A percentile compares a stretch with the other conserved stretches of the same genome.
These are phyloP conservation scores for Masticophis lateralis DNA, from an alignment of 2,797 vertebrate species.

Conservation along the genomic window DNA sequence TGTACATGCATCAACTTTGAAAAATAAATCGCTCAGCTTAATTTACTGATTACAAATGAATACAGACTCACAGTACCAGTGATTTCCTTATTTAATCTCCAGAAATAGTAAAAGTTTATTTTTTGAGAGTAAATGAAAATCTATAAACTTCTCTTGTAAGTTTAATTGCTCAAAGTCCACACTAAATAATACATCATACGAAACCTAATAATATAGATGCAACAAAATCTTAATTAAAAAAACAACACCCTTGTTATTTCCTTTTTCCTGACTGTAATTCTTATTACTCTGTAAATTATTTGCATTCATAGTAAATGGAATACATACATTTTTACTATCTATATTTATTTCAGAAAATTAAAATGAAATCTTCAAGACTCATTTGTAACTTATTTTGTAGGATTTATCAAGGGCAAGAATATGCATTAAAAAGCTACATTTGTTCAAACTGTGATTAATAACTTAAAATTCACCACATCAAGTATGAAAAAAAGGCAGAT, in stretches of 20 bases:
- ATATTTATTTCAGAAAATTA: constrained; percentile 4
- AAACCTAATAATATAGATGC: constrained; percentile 5
- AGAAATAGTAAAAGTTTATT: constrained; percentile 13
- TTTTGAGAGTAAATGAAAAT: constrained; percentile 5
- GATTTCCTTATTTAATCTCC: constrained; percentile 18
- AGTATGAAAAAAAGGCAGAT: constrained; percentile 62
- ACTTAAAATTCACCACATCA: constrained; percentile 68
- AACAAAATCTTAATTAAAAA: constrained; percentile 13
- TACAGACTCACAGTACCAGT: constrained; percentile 43
- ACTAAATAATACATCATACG: neutral
- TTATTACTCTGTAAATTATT: constrained; percentile 27
- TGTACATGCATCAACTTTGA: constrained; percentile 59
- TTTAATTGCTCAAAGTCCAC: neutral
- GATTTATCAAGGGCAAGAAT: constrained; percentile 16
- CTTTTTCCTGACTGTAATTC: neutral
- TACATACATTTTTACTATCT: constrained; percentile 16
- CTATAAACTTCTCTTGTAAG: neutral
- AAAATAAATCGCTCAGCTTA: constrained; percentile 62
- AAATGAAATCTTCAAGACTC: neutral
- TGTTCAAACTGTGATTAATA: constrained; percentile 66
- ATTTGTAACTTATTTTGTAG: neutral
- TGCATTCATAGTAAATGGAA: constrained; percentile 10
- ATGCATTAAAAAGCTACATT: constrained; percentile 34
- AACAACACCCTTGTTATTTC: neutral
- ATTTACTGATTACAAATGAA: constrained; percentile 49